These are phyloP conservation scores for Gambusia affinis DNA, from an alignment of 2,113 vertebrate species.

Conservation along the genomic window DNA sequence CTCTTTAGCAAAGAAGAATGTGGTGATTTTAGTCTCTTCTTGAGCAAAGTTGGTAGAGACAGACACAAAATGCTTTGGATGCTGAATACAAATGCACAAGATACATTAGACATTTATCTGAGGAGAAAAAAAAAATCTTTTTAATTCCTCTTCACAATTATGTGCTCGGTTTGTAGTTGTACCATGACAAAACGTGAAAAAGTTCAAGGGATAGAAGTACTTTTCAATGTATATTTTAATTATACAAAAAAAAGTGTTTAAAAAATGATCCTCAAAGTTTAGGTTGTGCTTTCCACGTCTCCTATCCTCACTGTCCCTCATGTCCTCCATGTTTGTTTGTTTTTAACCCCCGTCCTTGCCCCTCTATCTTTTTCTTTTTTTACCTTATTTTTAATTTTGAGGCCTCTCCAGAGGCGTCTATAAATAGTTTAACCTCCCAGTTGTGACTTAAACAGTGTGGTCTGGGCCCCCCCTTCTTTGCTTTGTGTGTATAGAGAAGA, in stretches of 20 bases:
- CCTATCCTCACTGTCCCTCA: slow-evolving; percentile 29
- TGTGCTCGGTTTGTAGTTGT: not conserved
- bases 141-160: not conserved
- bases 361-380: not conserved
- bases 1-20: not conserved
- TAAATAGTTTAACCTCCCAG: slow-evolving; percentile 80
- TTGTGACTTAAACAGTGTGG: slow-evolving; percentile 82
- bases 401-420: slow-evolving; percentile 69
- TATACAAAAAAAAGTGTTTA: slow-evolving; percentile 14
- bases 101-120: no score
- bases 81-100: no score
- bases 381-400: slow-evolving; percentile 59
- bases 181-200: not conserved
- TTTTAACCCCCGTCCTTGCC: slow-evolving; percentile 29
- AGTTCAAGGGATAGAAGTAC: not conserved
- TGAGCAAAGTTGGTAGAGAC: no score
- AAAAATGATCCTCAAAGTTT: slow-evolving; percentile 77
- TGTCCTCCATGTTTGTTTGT: slow-evolving; percentile 55
- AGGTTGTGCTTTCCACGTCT: slow-evolving; percentile 81
- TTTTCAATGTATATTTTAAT: not conserved
- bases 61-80: no score
- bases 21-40: no score
- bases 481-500: slow-evolving; percentile 83
- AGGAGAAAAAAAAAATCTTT: not conserved
- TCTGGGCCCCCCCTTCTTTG: slow-evolving; percentile 77